phyloP scores from a whole-genome alignment of 2,797 vertebrate species.

The Euphonia xanthogaster region DNA sequence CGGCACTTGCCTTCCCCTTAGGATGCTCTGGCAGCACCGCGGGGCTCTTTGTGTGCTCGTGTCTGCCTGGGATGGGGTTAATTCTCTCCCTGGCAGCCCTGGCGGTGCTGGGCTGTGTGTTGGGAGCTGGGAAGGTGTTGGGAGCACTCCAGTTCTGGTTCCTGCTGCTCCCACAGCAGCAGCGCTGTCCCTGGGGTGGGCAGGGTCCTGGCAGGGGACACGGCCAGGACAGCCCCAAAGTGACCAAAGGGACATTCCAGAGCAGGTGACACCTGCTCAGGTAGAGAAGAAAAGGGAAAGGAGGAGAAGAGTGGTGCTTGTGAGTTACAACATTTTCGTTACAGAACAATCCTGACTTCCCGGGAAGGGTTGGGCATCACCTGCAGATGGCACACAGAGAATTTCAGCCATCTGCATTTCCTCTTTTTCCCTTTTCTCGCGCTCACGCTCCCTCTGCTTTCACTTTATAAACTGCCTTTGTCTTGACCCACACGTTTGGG shows the following conservation, averaged over 20 bases:
- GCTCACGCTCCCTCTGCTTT: neutral
- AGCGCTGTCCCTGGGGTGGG: neutral
- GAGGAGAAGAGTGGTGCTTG: accelerated
- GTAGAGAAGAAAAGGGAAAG: neutral
- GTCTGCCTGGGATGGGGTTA: neutral
- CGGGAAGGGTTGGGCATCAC: neutral
- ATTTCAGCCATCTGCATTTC: neutral
- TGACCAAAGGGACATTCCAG: neutral
- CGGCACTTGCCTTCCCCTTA: accelerated
- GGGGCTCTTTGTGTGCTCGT: accelerated
- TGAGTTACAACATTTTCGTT: neutral
- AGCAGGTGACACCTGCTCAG: neutral
- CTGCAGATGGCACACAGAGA: neutral
- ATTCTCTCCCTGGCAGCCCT: neutral
- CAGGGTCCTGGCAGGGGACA: neutral
- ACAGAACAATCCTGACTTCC: too few relatives aligned
- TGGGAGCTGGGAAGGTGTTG: neutral
- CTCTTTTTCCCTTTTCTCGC: neutral
- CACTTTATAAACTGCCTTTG: neutral
- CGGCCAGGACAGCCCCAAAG: neutral
- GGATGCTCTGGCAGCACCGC: neutral
- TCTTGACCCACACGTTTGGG: neutral
- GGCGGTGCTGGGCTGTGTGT: neutral
- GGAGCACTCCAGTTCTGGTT: neutral
- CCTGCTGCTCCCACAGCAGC: neutral